Base-by-base conservation (phyloP, 2,797 vertebrate genomes). In the Pangasius krempfi region DNA sequence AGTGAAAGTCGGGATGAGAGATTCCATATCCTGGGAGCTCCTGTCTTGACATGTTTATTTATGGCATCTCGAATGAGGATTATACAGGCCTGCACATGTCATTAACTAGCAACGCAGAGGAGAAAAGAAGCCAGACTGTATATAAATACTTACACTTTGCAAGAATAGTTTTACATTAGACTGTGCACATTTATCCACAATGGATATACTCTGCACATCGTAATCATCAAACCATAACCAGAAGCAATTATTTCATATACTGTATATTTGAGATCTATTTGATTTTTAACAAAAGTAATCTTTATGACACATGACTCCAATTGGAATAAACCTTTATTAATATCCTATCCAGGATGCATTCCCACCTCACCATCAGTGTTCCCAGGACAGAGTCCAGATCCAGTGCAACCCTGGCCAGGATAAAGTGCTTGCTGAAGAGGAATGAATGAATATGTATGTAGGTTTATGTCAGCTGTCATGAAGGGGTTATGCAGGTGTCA, bases 1-100 rank as follows among this genome's bases (percentile, higher is more conserved):
- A 94, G 94, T 94, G 93, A 95, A 94, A 94, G 95, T 95, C 96
- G 94, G 95, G 96, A 96, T 96, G 94, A 91, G 92, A 93, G 94
- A 91, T 25, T 93, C 94, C 95, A 96, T 96, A 95, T 96, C 95
- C 95, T 95, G 91, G 93, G 93, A 96, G 96, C 94, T 94, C 93
- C 94, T 94, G 94, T 92, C 92, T 92, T 91, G 92, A 84, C 58
- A 88, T 90, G 93, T 93, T 92, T 93, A 95, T 89, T 60, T 95
- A 96, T 94, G 92, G 90, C 93, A 84, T 89, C 91, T 91, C 86
- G 78, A 93, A 94, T 92, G 93, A 91, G 90, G 90, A 90, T 92
- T 93, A 93, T 88, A 95, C 92, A 92, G 84, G 56, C 84, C 68
- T 81, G 54, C 87, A 79, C 86, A 89, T 87, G 90, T 93, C 90